Base-by-base conservation (phyloP, 1,140 invertebrate genomes). In the Hypothenemus hampei region DNA sequence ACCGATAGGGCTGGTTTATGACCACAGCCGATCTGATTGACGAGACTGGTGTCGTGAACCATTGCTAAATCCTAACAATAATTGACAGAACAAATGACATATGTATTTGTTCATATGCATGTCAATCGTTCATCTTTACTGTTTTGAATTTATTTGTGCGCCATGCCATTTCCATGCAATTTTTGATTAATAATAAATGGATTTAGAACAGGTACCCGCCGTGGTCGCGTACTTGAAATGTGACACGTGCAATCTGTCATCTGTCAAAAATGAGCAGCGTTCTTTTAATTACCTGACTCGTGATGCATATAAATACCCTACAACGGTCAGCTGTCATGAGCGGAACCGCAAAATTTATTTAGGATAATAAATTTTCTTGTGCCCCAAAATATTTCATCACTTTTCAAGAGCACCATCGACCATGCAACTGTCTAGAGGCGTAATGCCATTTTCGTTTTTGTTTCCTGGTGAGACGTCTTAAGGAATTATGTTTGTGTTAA, bases 1-100 rank as follows among this genome's bases (percentile, higher is more conserved):
- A 16, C 23, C 10, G 31, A n/a, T n/a, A n/a, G n/a, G n/a, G 52
- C 31, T 44, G 2, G 43, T 55, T 55, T 55, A 55, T 47, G 13
- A 23, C 23, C 43, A 2, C n/a, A 13, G 26, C n/a, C 13, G 22
- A n/a, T n/a, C 16, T 55, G 52, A 55, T 55, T 44, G 44, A 55
- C 44, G 44, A 55, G 35, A n/a, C 45, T n/a, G 21, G 35, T 26
- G 47, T 24, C n/a, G 47, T 24, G 36, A 49, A 29, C 6, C 6
- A 29, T 7, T 29, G 26, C n/a, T 29, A 29, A 29, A 29, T 29
- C 26, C n/a, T n/a, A n/a, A n/a, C n/a, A n/a, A n/a, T n/a, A n/a
- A n/a, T n/a, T n/a, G n/a, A n/a, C n/a, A n/a, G n/a, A n/a, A n/a
- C n/a, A n/a, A n/a, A n/a, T n/a, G n/a, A n/a, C n/a, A n/a, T n/a